Evolutionary conservation across 1,140 invertebrate species (phyloP).

Genomic region (Eciton burchellii): DNA sequence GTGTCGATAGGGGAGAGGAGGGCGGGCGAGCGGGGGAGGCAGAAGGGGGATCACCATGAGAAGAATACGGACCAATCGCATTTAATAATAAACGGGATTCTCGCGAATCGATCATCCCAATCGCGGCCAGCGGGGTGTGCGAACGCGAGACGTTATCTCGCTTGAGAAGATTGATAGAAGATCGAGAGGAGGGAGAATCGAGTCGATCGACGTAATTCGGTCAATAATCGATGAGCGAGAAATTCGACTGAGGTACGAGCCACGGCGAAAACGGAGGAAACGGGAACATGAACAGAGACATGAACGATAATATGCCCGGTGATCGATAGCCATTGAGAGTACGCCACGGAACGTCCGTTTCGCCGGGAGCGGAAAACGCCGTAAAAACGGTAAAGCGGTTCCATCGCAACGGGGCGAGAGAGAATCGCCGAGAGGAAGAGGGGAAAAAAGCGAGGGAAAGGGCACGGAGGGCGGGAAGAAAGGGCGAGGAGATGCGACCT

Average conservation of each 20-base stretch:
- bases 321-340: slow-evolving; percentile 52
- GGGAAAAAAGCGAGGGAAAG: not conserved
- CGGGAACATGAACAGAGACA: slow-evolving; percentile 10
- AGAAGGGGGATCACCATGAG: too few species aligned
- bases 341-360: not conserved
- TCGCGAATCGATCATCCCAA: not conserved
- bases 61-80: not conserved
- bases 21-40: too few species aligned
- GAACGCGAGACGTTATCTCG: not conserved
- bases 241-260: not conserved
- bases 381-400: not conserved
- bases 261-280: not conserved
- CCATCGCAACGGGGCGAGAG: not conserved
- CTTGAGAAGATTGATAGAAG: not conserved
- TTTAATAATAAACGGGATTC: not conserved
- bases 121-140: too few species aligned
- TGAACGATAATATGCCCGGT: not conserved
- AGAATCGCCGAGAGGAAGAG: not conserved
- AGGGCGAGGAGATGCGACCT: not conserved
- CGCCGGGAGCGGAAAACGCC: not conserved
- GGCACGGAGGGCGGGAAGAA: not conserved
- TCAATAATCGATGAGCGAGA: not conserved
- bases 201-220: not conserved
- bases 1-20: not conserved
- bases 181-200: not conserved